Evolutionary conservation across 1,140 invertebrate genomes (phyloP), one percentile per base, ranked within the genome.

Genomic region (Nephila pilipes): DNA sequence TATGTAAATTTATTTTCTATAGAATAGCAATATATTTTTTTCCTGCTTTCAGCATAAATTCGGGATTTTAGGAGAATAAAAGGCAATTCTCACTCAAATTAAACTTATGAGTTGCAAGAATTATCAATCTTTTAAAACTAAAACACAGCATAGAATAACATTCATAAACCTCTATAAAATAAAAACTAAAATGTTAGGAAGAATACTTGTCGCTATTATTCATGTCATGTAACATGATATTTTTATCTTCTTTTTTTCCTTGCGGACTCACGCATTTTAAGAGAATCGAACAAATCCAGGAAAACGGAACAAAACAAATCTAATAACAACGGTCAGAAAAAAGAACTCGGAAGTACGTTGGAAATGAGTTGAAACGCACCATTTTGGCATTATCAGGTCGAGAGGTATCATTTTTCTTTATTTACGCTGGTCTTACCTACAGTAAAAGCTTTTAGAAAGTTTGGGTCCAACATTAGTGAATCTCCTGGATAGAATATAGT

Each of bases 371-470:
- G 32, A 90, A 79, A 79, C 29, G n/a, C 87, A 55, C 46, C 36
- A 29, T 75, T 90, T 75, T 58, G 46, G 69, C 69, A 90, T 79
- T 90, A 90, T 80, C 87, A 80, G 63, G 46, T 57, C 46, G 16
- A 29, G 46, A 32, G 29, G 54, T 90, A 90, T 90, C 65, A 90
- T 90, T 90, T 90, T 90, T 90, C 87, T 90, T 90, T 90, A 90
- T 90, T 90, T 90, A 79, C 87, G 12, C 16, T 58, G 29, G 32
- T 20, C 63, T 79, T 79, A 90, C 38, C 85, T 75, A 14, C 38
- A 29, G 87, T 90, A 90, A 90, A 90, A 90, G 87, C 87, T 90
- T 90, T 90, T 90, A 90, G 87, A 90, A 90, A 90, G 87, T 90
- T 90, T 79, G 10, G 20, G n/a, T 10, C n/a, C 29, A 58, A 32